Evolutionary conservation across 2,888 invertebrate genomes (phyloP).

Genomic region (Tetheella fluctuosa): DNA sequence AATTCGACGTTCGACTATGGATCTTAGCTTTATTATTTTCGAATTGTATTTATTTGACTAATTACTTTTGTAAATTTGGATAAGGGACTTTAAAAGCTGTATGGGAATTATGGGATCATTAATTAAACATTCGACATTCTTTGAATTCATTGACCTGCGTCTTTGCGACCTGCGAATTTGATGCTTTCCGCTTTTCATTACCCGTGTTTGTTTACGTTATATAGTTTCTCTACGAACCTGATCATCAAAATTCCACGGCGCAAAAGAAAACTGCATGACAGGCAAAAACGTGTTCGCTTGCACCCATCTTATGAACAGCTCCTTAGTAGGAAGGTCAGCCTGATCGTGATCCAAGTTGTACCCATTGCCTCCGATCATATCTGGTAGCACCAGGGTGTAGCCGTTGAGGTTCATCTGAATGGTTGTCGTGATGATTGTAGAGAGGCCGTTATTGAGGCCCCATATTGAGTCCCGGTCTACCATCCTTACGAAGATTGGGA

Average conservation of each 20-base stretch:
- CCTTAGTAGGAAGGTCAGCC: conserved; percentile 81
- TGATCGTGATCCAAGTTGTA: conserved; percentile 77
- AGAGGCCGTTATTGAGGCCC: conserved; percentile 88
- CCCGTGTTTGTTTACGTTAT: no score
- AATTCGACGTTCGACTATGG: no score
- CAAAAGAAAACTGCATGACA: conserved; percentile 90
- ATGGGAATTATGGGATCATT: no score
- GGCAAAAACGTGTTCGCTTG: conserved; percentile 92
- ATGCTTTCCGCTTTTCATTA: no score
- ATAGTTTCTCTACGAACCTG: conserved; percentile 58
- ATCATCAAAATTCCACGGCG: conserved; percentile 91
- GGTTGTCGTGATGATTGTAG: conserved; percentile 89
- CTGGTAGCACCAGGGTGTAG: conserved; percentile 90
- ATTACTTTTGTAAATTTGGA: no score
- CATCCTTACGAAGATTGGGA: conserved; percentile 90
- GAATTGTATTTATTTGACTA: no score
- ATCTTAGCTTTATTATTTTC: no score
- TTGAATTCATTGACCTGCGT: background rate
- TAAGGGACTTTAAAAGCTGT: no score
- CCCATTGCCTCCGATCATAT: conserved; percentile 90
- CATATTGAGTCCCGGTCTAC: conserved; percentile 90
- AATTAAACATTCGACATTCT: background rate
- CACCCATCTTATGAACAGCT: conserved; percentile 91
- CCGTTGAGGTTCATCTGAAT: conserved; percentile 87
- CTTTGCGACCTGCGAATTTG: no score